Base-by-base conservation (phyloP, 2,797 vertebrate species). In the Luscinia luscinia region DNA sequence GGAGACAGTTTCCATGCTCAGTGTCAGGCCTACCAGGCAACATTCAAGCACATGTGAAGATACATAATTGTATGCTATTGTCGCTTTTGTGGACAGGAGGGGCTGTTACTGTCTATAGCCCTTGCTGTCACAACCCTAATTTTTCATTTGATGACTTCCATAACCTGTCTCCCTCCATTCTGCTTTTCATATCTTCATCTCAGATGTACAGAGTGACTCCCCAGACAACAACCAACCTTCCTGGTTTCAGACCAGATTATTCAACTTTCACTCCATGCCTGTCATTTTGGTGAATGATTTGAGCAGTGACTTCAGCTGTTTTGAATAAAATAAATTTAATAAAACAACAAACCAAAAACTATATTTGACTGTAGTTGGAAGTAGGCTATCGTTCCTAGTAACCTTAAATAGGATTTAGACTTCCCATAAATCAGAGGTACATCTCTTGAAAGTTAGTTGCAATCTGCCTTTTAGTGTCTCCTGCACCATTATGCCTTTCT, bases 101-200 rank as follows among this genome's bases (percentile, higher is more conserved):
- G 49, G 43, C 69, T 81, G 22, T 84, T 90, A 69, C 68, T n/a
- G 68, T 86, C 77, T 86, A 6, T 21, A 75, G n/a, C 30, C 14
- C 41, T 69, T 78, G 59, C 70, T 92, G 90, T 66, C 86, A 86
- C 48, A 84, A 76, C 26, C 22, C n/a, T 73, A 34, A 55, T 76
- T 38, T 84, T 92, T 84, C 26, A 66, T 81, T 72, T 84, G 43
- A 51, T 48, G 51, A 41, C n/a, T 88, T 93, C 40, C 23, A 64
- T 67, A 48, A 85, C n/a, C 38, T 63, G 18, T 80, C 57, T 79
- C 18, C 5, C 12, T 84, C 63, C 63, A 36, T 80, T 72, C 67
- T 89, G 55, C 40, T 69, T 91, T 80, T 72, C 74, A 28, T 80
- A 23, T 70, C 23, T 74, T 77, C 49, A 27, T 55, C n/a, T 89